Conservation (phyloP, 1,140 invertebrate species). For the Ectropis grisescens region DNA sequence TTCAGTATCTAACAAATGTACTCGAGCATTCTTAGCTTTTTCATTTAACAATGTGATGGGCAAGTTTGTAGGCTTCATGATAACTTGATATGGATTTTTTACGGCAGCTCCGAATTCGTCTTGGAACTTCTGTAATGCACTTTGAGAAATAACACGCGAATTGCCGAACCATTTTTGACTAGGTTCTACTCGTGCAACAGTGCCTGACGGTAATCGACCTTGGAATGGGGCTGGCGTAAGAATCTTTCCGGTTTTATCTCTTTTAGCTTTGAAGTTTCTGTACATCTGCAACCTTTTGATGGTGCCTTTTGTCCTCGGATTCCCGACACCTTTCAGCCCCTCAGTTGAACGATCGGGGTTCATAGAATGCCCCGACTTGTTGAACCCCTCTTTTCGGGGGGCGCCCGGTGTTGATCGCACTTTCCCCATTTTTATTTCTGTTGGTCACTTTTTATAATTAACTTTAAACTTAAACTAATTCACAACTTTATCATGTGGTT, state of each 20-base stretch:
- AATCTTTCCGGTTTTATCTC: conserved; percentile 93
- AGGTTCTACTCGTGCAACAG: conserved; percentile 94
- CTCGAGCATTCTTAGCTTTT: conserved; percentile 89
- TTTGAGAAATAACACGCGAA: conserved; percentile 92
- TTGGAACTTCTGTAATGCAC: conserved; percentile 96
- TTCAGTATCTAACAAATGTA: conserved; percentile 97
- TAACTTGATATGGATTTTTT: conserved; percentile 97
- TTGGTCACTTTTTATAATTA: too few species aligned
- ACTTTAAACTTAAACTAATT: too few species aligned
- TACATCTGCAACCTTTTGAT: conserved; percentile 99
- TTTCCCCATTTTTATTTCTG: conserved; percentile 81
- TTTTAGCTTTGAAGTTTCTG: conserved; percentile 94
- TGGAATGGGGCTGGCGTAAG: conserved; percentile 95
- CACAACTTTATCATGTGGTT: too few species aligned
- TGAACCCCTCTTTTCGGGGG: conserved; percentile 83
- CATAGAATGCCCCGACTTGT: conserved; percentile 87
- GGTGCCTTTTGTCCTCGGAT: conserved; percentile 90
- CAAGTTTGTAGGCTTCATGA: conserved; percentile 96
- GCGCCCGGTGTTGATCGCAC: conserved; percentile 75
- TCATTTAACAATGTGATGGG: conserved; percentile 96
- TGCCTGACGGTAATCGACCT: conserved; percentile 89
- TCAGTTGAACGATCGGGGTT: conserved; percentile 85
- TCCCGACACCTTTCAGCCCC: conserved; percentile 86
- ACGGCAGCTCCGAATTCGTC: conserved; percentile 94
- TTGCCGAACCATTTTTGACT: conserved; percentile 99